Conservation (phyloP, 1,140 invertebrate species). For the Micrasema minimum region DNA sequence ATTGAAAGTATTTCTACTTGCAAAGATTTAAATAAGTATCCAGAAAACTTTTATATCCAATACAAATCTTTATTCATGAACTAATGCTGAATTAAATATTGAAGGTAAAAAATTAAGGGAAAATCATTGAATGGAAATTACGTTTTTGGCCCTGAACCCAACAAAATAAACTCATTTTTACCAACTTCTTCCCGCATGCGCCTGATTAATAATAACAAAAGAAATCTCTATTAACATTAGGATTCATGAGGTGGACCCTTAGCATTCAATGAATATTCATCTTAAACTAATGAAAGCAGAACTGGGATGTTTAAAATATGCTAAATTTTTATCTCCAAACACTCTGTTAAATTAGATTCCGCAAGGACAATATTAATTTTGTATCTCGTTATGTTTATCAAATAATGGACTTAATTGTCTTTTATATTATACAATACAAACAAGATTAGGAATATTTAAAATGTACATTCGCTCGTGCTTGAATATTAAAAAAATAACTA, state of each 20-base stretch:
- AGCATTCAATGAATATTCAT: conserved; percentile 41
- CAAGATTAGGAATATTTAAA: neutral
- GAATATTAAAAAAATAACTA: no score
- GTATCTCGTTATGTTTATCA: conserved; percentile 27
- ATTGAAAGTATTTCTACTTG: no score
- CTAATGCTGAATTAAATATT: no score
- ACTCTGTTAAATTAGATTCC: conserved; percentile 37
- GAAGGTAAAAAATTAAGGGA: no score
- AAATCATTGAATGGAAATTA: no score
- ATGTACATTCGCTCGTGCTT: no score
- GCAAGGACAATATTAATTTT: conserved; percentile 35
- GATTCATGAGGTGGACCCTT: conserved; percentile 13
- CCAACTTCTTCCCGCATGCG: neutral
- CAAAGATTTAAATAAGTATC: no score
- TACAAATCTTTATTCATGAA: no score
- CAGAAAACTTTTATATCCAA: no score
- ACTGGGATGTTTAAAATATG: conserved; percentile 36
- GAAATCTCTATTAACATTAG: conserved; percentile 5
- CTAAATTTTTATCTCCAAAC: conserved; percentile 33
- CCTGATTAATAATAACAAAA: conserved; percentile 20
- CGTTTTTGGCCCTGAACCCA: no score
- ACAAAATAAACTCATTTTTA: no score
- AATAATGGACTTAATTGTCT: conserved; percentile 30
- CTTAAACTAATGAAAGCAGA: conserved; percentile 27
- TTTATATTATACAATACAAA: conserved; percentile 18